Evolutionary conservation across 2,797 vertebrate genomes (phyloP).

Genomic region (Chlorospingus flavigularis): DNA sequence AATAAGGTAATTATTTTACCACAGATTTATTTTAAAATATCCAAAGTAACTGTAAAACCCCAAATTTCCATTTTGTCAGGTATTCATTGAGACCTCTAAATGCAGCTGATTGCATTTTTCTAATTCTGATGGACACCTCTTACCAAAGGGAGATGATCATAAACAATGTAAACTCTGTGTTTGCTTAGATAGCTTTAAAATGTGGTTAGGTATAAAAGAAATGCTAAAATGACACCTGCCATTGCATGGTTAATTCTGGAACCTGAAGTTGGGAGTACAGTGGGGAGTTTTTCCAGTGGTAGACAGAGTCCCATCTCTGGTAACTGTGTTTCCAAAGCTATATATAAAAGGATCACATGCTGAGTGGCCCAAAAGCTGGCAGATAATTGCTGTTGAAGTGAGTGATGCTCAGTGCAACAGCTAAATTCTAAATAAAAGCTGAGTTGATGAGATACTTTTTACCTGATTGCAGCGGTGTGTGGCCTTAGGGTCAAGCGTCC

Average conservation of each 20-base stretch:
- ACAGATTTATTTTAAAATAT: neutral
- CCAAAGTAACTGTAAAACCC: neutral
- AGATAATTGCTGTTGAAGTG: neutral
- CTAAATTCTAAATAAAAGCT: neutral
- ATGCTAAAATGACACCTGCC: neutral
- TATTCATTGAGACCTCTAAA: neutral
- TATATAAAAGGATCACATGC: rapidly evolving
- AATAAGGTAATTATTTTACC: neutral
- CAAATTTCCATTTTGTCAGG: neutral
- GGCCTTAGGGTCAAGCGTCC: no score
- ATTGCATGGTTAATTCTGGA: neutral
- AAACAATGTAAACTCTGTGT: neutral
- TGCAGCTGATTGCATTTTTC: neutral
- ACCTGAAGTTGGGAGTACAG: neutral
- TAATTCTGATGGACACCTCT: neutral
- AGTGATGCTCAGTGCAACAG: neutral
- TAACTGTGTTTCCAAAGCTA: neutral
- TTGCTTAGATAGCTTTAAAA: neutral
- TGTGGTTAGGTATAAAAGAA: neutral
- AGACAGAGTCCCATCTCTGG: neutral
- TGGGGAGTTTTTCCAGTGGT: neutral
- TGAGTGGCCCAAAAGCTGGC: neutral
- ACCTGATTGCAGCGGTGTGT: no score
- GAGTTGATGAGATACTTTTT: neutral
- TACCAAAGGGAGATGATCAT: neutral